Base-by-base conservation (phyloP, 2,888 invertebrate genomes). In the Anthoptus insignis region DNA sequence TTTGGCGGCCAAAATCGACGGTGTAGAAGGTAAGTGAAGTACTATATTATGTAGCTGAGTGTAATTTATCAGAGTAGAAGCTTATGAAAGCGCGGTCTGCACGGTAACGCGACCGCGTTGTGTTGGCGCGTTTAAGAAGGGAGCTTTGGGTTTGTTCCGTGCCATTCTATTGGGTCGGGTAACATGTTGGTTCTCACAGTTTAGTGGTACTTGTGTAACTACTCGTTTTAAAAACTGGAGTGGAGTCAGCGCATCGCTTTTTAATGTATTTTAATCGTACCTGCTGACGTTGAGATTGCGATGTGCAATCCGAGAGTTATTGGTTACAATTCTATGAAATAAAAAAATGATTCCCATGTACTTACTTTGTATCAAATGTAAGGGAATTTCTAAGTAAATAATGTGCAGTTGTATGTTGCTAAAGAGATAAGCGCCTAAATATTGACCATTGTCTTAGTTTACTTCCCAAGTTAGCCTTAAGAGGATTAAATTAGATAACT, bases 21-120 rank as follows among this genome's bases (percentile, higher is more conserved):
- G 90, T 78, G 94, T 94, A 82, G 94, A 94, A 94, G 95, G 95
- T 95, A 88, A 88, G 94, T 87, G 76, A 88, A 88, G 94, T 87
- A 76, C 76, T 85, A 79, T 75, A 77, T 79, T 49, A 66, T 69
- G 72, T 77, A 69, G 59, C 69, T 68, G 64, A 66, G 66, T 72
- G 69, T 73, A 77, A 77, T 77, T 81, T 75, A 76, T 73, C 82
- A 79, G 78, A 78, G 81, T 82, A 77, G 79, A 86, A 91, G 91
- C 92, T 92, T 92, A 86, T 84, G 90, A 89, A 91, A 91, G 91
- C 91, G 88, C 91, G 82, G 76, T 69, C 73, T 69, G 77, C 77
- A 68, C 77, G 76, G 72, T 82, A 79, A 86, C 75, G 67, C 90
- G 84, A 65, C 87, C 84, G 77, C 79, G 77, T 77, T 70, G 71